Evolutionary conservation across 64 coral and sea anemone species (phyloP), one percentile per base, ranked within the genome.

Genomic region (Montipora foliosa): DNA sequence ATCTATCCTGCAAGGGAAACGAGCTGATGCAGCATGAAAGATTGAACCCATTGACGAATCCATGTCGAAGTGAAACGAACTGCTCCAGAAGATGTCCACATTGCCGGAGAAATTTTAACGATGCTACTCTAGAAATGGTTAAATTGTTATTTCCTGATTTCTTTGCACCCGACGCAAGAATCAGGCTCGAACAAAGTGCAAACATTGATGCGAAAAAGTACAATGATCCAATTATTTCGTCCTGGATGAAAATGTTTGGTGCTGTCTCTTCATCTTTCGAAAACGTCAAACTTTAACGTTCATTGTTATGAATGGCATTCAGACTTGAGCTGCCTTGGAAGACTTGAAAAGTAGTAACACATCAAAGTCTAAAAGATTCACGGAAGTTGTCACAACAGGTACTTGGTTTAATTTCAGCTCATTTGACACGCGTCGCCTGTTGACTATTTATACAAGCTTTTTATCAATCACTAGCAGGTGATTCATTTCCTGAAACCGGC

Each of bases 161-260:
- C 45, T 78, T 78, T 78, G 15, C 45, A 15, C 5, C 76, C 15
- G 1, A 49, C 47, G 7, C 76, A 78, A 50, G 47, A 19, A 11
- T 16, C 6, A 15, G 46, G 49, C 76, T 78, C 45, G 76, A 48
- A 10, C 76, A 50, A 49, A 78, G 11, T 13, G 46, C 17, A 5
- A 47, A 78, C 76, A 16, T 78, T 19, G 5, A 15, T 2, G 47
- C 5, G 6, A 2, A 19, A 16, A 78, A 47, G 75, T 77, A 47
- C 75, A 47, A 25, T 77, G 75, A 77, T 47, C 75, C 75, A 5
- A 49, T 78, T 15, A 16, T 78, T 19, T 78, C 0, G 14, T 50
- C 47, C 19, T 78, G 76, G 76, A 16, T 78, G 46, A 78, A 49
- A 50, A 20, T 78, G 76, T 78, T 78, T 49, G 76, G 76, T 48